Base-by-base conservation (phyloP, 2,113 vertebrate genomes). In the Dipodomys spectabilis region DNA sequence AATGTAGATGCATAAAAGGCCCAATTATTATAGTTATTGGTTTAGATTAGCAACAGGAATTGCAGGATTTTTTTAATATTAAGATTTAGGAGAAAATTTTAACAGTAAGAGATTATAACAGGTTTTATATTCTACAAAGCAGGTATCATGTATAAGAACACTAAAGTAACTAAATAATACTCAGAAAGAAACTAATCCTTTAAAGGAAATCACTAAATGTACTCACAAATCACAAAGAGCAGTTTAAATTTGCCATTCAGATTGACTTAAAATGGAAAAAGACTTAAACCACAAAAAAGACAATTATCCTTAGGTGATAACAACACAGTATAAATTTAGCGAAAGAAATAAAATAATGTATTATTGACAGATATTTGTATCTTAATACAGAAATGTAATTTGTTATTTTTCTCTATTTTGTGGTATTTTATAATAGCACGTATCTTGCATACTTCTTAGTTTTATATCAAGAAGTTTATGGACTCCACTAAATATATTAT, bases 261-360 rank as follows among this genome's bases (percentile, higher is more conserved):
- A 32, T 60, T 90, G 80, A 94, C 80, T 91, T 90, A 88, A 88
- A 82, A 57, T 57, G 45, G 65, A 88, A 94, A 94, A 88, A 87
- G 12, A 72, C 35, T 93, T 93, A 22, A 9, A 87, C 89, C 32
- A 82, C 74, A 73, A 75, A 95, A 75, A 86, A 35, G n/a, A 72
- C 44, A 93, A 69, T 95, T 93, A 88, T 92, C 6, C 12, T 86
- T 15, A 83, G 82, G 45, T 67, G 73, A 84, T 73, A 67, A 72
- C 49, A 86, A 27, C 79, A 60, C 22, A 60, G 7, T 39, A 82
- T 83, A 90, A 85, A 75, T 15, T 15, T 90, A 80, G 65, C 81
- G 35, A 74, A 91, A 60, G 12, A 93, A 91, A 83, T 11, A 78
- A 90, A 89, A 35, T 15, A 73, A 73, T 73, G 32, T 68, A 71